Percentiles rank a stretch among this genome's conserved stretches.
phyloP scores from a whole-genome alignment of 2,797 vertebrate genomes.

The Rhynchotus rufescens region DNA sequence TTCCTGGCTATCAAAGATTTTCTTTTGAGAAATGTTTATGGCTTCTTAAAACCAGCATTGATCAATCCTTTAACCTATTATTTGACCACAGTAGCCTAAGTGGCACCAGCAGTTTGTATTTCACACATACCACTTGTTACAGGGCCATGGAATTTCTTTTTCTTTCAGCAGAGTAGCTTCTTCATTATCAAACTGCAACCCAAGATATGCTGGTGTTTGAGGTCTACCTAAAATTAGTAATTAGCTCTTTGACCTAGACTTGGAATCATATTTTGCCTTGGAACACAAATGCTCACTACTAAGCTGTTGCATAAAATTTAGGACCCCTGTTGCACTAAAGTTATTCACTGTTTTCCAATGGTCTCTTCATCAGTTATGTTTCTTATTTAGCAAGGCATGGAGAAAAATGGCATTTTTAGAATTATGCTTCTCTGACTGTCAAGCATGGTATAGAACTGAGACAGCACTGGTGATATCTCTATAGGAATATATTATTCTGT shows the following conservation, averaged over 20 bases:
- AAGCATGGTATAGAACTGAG: neutral
- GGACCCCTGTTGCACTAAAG: neutral
- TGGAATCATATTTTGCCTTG: neutral
- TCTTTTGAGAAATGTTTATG: neutral
- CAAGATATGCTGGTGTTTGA: neutral
- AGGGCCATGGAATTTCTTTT: neutral
- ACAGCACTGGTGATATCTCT: neutral
- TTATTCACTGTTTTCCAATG: neutral
- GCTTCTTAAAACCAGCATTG: neutral
- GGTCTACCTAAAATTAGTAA: neutral
- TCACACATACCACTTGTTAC: neutral
- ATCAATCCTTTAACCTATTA: neutral
- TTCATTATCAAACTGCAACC: neutral
- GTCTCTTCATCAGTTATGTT: neutral
- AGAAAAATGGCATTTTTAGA: neutral
- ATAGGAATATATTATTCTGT: neutral
- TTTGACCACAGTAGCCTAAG: neutral
- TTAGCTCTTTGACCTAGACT: neutral
- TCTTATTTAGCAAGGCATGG: neutral
- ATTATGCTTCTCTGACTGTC: neutral
- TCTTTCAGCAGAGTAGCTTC: neutral
- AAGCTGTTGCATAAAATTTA: neutral
- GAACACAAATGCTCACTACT: neutral
- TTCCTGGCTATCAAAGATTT: neutral
- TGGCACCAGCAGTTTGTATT: neutral